A percentile compares a stretch with the other conserved stretches of the same genome.
Evolutionary conservation across 2,888 invertebrate genomes (phyloP).

Genomic region (Agriopis marginaria): DNA sequence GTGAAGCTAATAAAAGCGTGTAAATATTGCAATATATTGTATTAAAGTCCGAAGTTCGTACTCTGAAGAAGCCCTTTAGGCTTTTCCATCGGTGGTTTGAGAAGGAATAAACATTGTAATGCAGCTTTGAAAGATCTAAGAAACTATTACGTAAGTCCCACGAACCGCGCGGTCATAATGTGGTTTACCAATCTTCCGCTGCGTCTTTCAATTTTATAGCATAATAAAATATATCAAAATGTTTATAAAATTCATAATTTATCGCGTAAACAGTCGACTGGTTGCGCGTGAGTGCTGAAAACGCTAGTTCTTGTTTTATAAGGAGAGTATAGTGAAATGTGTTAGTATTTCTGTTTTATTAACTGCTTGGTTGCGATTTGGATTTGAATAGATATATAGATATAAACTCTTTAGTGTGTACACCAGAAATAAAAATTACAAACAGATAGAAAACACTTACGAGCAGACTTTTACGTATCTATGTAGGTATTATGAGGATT

Average conservation of each 20-base stretch:
- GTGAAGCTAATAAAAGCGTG: background rate
- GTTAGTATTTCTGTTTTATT: constrained; percentile 20
- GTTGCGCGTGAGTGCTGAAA: constrained; percentile 34
- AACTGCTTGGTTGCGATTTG: background rate
- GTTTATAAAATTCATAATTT: constrained; percentile 81
- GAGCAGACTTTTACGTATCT: too few relatives aligned
- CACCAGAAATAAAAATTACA: too few relatives aligned
- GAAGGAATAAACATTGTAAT: constrained; percentile 29
- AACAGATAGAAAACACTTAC: too few relatives aligned
- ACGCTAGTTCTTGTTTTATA: constrained; percentile 7
- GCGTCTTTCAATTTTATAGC: constrained; percentile 73
- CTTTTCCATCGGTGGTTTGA: constrained; percentile 6
- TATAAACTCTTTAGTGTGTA: too few relatives aligned
- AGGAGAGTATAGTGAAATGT: constrained; percentile 2
- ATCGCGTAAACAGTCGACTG: constrained; percentile 71
- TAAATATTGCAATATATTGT: background rate
- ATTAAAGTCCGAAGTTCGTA: background rate
- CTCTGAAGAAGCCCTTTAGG: background rate
- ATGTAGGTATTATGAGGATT: too few relatives aligned
- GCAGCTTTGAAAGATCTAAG: constrained; percentile 23
- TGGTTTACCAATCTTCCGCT: constrained; percentile 58
- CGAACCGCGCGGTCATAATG: constrained; percentile 39
- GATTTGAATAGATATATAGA: too few relatives aligned
- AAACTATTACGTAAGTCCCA: constrained; percentile 30
- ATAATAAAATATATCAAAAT: constrained; percentile 79